A percentile compares a stretch with the other conserved stretches of the same genome.
Evolutionary conservation across 1,140 invertebrate species (phyloP).

Genomic region (Drosophila bocqueti): DNA sequence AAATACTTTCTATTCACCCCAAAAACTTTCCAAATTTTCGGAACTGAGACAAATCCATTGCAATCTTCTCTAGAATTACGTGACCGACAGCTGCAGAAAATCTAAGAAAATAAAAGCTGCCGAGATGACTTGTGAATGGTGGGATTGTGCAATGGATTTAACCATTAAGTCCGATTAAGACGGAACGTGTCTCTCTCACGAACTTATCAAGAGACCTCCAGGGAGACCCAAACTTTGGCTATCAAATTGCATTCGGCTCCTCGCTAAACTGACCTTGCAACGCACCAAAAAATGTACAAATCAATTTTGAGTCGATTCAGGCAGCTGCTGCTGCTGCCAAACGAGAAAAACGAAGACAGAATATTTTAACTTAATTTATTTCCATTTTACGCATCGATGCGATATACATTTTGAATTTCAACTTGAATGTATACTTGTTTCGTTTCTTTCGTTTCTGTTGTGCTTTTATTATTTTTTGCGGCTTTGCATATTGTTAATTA

Average conservation of each 20-base stretch:
- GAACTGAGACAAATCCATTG: neutral
- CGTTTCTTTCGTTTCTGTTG: slow-evolving; percentile 24
- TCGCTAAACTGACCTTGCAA: slow-evolving; percentile 67
- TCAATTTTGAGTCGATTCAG: slow-evolving; percentile 47
- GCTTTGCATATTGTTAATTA: slow-evolving; percentile 77
- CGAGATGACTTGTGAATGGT: slow-evolving; percentile 45
- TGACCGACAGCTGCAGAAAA: slow-evolving; percentile 20
- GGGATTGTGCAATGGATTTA: slow-evolving; percentile 13
- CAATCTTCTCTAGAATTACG: slow-evolving; percentile 41
- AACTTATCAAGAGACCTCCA: slow-evolving; percentile 22
- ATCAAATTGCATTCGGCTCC: slow-evolving; percentile 34
- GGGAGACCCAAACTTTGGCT: slow-evolving; percentile 17
- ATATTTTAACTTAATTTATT: slow-evolving; percentile 83
- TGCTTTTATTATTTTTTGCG: slow-evolving; percentile 41
- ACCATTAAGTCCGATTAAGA: slow-evolving; percentile 22
- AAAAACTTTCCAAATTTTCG: slow-evolving; percentile 29
- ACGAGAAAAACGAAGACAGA: slow-evolving; percentile 74
- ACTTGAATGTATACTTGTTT: slow-evolving; percentile 36
- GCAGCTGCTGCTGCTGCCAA: slow-evolving; percentile 64
- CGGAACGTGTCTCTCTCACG: slow-evolving; percentile 46
- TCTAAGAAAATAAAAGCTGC: slow-evolving; percentile 17
- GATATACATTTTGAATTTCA: slow-evolving; percentile 52
- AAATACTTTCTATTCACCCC: slow-evolving; percentile 15
- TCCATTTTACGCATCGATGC: slow-evolving; percentile 63
- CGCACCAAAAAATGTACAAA: slow-evolving; percentile 65